These are phyloP conservation scores for Drosophila antonietae DNA, from an alignment of 2,888 invertebrate genomes.

Conservation along the genomic window DNA sequence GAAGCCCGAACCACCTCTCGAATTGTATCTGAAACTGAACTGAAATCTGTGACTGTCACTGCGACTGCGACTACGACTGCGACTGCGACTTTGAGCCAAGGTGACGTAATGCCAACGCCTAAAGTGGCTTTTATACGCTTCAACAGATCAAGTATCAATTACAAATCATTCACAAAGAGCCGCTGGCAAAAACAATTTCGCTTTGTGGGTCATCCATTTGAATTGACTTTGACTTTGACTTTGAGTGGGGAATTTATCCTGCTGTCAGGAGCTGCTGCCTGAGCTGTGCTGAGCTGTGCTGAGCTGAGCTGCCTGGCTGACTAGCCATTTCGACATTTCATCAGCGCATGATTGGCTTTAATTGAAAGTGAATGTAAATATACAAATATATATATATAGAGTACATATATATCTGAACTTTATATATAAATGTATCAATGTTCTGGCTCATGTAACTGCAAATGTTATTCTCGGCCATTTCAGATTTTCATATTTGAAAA, in stretches of 20 bases:
- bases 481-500: slow-evolving; percentile 52
- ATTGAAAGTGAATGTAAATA: slow-evolving; percentile 1
- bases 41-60: slow-evolving; percentile 29
- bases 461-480: slow-evolving; percentile 43
- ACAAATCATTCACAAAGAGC: slow-evolving; percentile 63
- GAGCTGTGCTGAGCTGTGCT: background rate
- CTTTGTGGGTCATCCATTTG: slow-evolving; percentile 52
- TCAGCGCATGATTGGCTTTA: background rate
- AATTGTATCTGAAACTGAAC: slow-evolving; percentile 33
- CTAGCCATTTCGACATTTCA: background rate
- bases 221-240: slow-evolving; percentile 11
- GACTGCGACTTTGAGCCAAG: slow-evolving; percentile 63
- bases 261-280: slow-evolving; percentile 1
- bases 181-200: slow-evolving; percentile 34
- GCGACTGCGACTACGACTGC: slow-evolving; percentile 21
- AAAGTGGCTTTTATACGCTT: slow-evolving; percentile 76
- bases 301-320: background rate
- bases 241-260: slow-evolving; percentile 12
- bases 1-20: slow-evolving; percentile 30
- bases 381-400: background rate
- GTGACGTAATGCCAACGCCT: slow-evolving; percentile 75
- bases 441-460: slow-evolving; percentile 35
- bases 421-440: slow-evolving; percentile 4
- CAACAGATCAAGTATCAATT: slow-evolving; percentile 78
- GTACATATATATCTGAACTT: background rate